These are phyloP conservation scores for Scaptomyza tumidula DNA, from an alignment of 2,888 invertebrate species.

Conservation along the genomic window DNA sequence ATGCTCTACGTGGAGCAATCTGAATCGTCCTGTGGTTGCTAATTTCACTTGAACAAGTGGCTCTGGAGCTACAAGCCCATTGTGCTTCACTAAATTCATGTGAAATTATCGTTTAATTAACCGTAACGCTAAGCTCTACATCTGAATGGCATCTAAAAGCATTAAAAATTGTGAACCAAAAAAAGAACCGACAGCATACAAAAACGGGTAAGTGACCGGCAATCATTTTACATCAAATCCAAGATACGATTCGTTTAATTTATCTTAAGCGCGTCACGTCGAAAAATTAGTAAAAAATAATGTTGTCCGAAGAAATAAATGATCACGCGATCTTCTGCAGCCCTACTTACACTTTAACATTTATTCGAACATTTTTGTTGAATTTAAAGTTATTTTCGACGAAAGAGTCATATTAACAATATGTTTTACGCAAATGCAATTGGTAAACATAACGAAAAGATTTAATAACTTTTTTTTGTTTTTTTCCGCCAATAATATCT, in stretches of 20 bases:
- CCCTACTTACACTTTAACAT: too few relatives aligned
- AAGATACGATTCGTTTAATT: conserved; percentile 28
- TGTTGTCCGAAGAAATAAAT: conserved; percentile 22
- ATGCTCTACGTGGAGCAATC: conserved; percentile 45
- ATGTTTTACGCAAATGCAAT: too few relatives aligned
- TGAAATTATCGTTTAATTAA: conserved; percentile 83
- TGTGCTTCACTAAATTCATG: conserved; percentile 59
- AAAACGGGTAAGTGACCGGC: neutral
- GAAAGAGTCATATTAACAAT: too few relatives aligned
- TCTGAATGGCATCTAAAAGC: conserved; percentile 32
- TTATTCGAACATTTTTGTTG: too few relatives aligned
- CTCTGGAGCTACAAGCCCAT: conserved; percentile 7
- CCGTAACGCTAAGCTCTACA: conserved; percentile 69
- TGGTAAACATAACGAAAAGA: too few relatives aligned
- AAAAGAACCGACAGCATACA: conserved; percentile 4
- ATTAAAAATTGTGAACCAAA: conserved; percentile 28
- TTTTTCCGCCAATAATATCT: too few relatives aligned
- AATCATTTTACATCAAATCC: conserved; percentile 4
- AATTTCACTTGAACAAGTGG: conserved; percentile 53
- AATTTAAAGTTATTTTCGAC: too few relatives aligned
- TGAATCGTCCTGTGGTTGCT: conserved; percentile 33
- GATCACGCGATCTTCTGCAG: too few relatives aligned
- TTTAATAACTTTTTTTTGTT: too few relatives aligned
- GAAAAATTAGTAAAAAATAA: conserved; percentile 54
- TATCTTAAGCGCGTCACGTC: conserved; percentile 42